These are phyloP conservation scores for Musca vetustissima DNA, from an alignment of 1,140 invertebrate species.

Conservation along the genomic window DNA sequence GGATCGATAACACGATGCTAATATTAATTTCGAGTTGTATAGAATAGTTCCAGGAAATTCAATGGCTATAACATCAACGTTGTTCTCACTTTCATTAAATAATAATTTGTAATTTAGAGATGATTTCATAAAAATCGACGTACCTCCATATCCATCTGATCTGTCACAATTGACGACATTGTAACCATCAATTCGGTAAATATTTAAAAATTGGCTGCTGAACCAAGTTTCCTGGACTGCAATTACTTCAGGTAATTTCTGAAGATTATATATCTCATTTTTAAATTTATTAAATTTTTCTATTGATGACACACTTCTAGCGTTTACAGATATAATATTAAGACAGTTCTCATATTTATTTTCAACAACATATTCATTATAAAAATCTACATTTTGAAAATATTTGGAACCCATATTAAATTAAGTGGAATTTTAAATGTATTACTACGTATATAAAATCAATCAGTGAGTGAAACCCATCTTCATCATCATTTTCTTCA, in stretches of 20 bases:
- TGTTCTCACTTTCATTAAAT: not conserved
- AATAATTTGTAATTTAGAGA: not conserved
- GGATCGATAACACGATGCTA: not conserved
- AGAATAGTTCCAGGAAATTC: not conserved
- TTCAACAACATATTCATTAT: too few species aligned
- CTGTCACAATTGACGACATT: not conserved
- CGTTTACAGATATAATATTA: not conserved
- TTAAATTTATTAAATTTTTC: slow-evolving; percentile 2
- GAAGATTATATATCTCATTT: not conserved
- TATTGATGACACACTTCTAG: slow-evolving; percentile 2
- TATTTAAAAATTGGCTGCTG: not conserved
- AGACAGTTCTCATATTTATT: not conserved
- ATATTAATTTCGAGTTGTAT: not conserved
- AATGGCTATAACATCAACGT: not conserved
- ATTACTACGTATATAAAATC: too few species aligned
- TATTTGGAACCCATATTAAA: too few species aligned
- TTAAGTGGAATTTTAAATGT: too few species aligned
- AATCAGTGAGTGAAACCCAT: too few species aligned
- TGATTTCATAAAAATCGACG: not conserved
- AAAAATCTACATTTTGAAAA: too few species aligned
- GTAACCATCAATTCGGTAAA: not conserved
- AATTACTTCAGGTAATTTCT: not conserved
- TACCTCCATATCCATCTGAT: not conserved
- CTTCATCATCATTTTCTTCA: too few species aligned
- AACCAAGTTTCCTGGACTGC: slow-evolving; percentile 1